Evolutionary conservation across 2,888 invertebrate genomes (phyloP).

Genomic region (Teleogryllus oceanicus): DNA sequence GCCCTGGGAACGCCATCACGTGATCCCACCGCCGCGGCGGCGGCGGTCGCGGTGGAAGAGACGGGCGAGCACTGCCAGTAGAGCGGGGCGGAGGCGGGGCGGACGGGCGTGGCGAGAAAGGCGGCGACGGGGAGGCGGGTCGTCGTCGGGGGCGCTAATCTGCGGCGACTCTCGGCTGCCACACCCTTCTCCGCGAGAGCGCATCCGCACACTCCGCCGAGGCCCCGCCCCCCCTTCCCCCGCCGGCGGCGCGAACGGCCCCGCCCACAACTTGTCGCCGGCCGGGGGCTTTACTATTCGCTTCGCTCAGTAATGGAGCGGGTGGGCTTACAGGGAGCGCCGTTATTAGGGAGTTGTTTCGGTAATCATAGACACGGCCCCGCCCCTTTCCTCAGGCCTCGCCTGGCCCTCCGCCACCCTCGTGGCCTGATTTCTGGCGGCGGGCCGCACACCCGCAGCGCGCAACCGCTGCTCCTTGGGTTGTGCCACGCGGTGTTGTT

Average conservation of each 20-base stretch:
- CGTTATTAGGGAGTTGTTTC: background rate
- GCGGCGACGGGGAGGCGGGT: background rate
- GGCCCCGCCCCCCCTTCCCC: background rate
- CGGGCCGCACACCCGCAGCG: background rate
- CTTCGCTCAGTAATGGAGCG: background rate
- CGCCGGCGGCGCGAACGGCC: background rate
- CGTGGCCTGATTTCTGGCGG: background rate
- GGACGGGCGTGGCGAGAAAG: background rate
- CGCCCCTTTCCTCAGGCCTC: background rate
- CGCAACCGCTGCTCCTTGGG: background rate
- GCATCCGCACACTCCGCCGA: background rate
- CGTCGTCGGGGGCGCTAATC: background rate
- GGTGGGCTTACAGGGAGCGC: background rate
- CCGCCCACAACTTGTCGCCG: background rate
- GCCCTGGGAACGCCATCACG: slow-evolving; percentile 18
- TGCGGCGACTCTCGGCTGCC: background rate
- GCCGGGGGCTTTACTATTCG: background rate
- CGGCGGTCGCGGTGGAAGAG: background rate
- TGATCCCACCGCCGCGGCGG: background rate
- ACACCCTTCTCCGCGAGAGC: background rate
- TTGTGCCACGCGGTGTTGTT: background rate
- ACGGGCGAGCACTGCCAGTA: background rate
- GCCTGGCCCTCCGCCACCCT: background rate
- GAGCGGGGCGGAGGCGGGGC: background rate
- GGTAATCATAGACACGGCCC: slow-evolving; percentile 4